These are phyloP conservation scores for Pygoscelis antarcticus DNA, from an alignment of 2,113 vertebrate genomes.

Conservation along the genomic window DNA sequence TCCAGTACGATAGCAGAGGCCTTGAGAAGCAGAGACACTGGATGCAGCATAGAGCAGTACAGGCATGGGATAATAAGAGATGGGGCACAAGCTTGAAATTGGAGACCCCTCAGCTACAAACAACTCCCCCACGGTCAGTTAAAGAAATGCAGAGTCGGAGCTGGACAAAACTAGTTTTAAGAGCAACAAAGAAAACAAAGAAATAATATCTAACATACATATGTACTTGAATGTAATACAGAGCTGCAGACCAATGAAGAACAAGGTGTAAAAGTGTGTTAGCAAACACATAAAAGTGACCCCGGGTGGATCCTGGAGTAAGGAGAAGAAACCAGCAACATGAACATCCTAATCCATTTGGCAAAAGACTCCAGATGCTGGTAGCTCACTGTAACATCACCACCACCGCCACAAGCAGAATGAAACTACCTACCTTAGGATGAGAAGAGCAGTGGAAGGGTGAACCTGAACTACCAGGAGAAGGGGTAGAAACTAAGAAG, in stretches of 20 bases:
- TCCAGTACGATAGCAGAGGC: rapidly evolving
- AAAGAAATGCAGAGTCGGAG: neutral
- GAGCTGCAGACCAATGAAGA: neutral
- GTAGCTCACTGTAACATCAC: neutral
- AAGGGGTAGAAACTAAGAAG: neutral
- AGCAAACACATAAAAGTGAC: neutral
- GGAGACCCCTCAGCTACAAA: neutral
- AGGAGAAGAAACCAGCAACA: neutral
- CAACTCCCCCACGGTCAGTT: rapidly evolving
- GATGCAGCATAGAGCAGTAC: rapidly evolving
- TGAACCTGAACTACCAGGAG: neutral
- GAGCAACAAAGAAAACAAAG: neutral
- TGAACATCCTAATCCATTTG: neutral
- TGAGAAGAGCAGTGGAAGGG: neutral
- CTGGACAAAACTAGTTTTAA: neutral
- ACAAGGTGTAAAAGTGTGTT: neutral
- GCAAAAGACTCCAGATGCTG: neutral
- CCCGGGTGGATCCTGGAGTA: neutral
- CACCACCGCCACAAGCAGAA: neutral
- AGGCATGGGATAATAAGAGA: neutral
- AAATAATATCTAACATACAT: neutral
- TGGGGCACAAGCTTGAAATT: neutral
- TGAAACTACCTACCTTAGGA: neutral
- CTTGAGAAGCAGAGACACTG: neutral
- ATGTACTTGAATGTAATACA: neutral